A percentile compares a stretch with the other conserved stretches of the same genome.
Evolutionary conservation across 2,113 vertebrate species (phyloP).

Genomic region (Aspidoscelis tigris): DNA sequence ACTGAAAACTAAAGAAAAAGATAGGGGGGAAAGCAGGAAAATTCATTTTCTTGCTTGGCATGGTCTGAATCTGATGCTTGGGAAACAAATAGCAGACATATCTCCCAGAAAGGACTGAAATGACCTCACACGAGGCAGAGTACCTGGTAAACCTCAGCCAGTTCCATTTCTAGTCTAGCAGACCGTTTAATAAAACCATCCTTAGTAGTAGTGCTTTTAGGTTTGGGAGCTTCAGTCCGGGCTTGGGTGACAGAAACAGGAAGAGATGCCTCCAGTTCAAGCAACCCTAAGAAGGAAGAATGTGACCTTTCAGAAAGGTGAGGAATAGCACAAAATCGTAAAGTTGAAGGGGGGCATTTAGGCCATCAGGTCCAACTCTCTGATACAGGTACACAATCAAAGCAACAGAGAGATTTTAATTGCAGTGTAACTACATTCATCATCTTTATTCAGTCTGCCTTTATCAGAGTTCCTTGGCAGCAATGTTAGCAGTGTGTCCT

Average conservation of each 20-base stretch:
- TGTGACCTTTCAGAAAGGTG: neutral
- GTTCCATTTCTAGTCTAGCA: constrained; percentile 70
- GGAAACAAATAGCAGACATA: neutral
- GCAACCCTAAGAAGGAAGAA: constrained; percentile 76
- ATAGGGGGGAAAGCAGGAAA: too few species aligned
- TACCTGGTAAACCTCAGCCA: constrained; percentile 86
- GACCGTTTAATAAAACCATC: constrained; percentile 73
- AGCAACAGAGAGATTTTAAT: neutral
- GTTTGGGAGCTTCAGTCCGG: constrained; percentile 67
- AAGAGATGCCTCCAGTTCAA: constrained; percentile 81
- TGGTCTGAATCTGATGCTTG: neutral
- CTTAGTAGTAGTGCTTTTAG: constrained; percentile 68
- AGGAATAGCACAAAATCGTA: neutral
- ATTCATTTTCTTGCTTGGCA: neutral
- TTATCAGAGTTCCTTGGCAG: neutral
- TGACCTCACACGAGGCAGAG: constrained; percentile 16
- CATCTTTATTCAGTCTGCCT: neutral
- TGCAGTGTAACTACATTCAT: neutral
- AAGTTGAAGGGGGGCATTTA: neutral
- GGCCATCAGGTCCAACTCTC: too few species aligned
- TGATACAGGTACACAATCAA: too few species aligned
- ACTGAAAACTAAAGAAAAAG: too few species aligned
- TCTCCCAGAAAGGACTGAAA: constrained; percentile 17
- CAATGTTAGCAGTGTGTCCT: neutral
- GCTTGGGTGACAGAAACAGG: constrained; percentile 73